Evolutionary conservation across 2,797 vertebrate genomes (phyloP).

Genomic region (Urophycis tenuis): DNA sequence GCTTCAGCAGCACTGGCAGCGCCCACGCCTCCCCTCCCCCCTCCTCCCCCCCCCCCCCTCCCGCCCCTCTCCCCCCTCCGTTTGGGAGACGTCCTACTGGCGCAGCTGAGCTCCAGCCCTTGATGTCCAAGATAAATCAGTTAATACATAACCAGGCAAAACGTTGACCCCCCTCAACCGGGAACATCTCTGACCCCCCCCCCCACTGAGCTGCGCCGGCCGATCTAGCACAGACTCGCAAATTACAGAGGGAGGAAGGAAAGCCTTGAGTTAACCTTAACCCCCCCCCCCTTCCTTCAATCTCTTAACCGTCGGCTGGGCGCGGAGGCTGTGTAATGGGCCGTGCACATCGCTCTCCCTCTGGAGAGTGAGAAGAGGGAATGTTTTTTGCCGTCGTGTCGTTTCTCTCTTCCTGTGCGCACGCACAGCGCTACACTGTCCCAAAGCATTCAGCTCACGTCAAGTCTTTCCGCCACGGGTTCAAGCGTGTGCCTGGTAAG

Average conservation of each 20-base stretch:
- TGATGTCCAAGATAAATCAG: neutral
- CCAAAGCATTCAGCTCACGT: neutral
- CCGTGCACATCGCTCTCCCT: slow-evolving; percentile 7
- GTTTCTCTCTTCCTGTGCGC: slow-evolving; percentile 15
- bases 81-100: neutral
- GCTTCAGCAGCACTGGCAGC: slow-evolving; percentile 17
- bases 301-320: neutral
- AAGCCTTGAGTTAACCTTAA: slow-evolving; percentile 1
- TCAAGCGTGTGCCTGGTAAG: neutral
- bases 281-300: slow-evolving; percentile 7
- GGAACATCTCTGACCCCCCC: neutral
- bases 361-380: neutral
- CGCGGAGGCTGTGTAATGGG: slow-evolving; percentile 15
- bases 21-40: neutral
- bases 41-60: neutral
- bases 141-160: neutral
- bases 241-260: neutral
- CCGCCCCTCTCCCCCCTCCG: neutral
- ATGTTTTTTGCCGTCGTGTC: slow-evolving; percentile 15
- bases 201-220: too few species aligned
- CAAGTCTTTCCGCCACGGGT: neutral
- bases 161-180: neutral
- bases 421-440: slow-evolving; percentile 18
- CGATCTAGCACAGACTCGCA: neutral
- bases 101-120: neutral